Evolutionary conservation across 2,113 vertebrate genomes (phyloP).

Genomic region (Phaethon lepturus): DNA sequence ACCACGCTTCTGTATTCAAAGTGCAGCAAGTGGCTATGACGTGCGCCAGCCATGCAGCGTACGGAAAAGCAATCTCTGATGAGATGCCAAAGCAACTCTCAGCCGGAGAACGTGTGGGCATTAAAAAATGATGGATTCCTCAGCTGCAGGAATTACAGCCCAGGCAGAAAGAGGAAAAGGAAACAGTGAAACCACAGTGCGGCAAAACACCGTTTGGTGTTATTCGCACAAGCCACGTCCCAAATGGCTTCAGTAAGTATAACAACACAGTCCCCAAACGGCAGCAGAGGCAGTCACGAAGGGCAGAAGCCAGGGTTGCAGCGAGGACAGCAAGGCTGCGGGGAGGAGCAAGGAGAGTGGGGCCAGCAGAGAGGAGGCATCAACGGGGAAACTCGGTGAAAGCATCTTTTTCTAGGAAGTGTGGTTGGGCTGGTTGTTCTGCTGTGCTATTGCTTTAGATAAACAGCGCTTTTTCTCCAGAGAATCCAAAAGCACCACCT

Average conservation of each 20-base stretch:
- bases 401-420: neutral
- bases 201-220: neutral
- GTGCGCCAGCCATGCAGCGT: neutral
- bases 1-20: neutral
- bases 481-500: neutral
- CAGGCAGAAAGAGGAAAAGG: slow-evolving; percentile 20
- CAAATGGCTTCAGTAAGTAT: neutral
- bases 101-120: neutral
- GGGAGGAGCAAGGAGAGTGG: neutral
- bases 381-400: rapidly evolving
- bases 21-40: neutral
- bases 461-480: neutral
- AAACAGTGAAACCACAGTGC: neutral
- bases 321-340: rapidly evolving
- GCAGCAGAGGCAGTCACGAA: neutral
- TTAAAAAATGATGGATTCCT: neutral
- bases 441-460: neutral
- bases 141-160: neutral
- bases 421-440: neutral
- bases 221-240: neutral
- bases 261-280: neutral
- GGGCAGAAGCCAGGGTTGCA: neutral
- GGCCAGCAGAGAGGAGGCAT: neutral
- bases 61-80: neutral
- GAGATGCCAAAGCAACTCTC: neutral